These are phyloP conservation scores for Trichechus manatus DNA, from an alignment of 2,113 vertebrate species.

Conservation along the genomic window DNA sequence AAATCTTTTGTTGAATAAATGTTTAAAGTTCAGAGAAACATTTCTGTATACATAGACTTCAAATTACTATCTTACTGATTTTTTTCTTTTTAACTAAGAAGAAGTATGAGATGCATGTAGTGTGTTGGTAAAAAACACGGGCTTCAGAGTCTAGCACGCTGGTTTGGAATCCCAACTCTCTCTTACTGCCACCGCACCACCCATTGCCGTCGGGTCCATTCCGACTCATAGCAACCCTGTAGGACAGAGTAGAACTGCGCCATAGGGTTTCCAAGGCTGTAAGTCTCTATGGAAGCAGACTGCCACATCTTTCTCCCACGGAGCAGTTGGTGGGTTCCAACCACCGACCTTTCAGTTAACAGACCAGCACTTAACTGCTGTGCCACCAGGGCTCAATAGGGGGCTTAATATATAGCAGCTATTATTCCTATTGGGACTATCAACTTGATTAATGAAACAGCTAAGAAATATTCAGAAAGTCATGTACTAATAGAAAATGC, in stretches of 20 bases:
- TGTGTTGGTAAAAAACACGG: no score
- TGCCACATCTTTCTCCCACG: no score
- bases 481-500: background rate
- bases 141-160: background rate
- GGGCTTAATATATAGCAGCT: constrained; percentile 18
- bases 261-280: no score
- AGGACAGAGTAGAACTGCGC: no score
- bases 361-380: no score
- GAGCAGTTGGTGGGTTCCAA: no score
- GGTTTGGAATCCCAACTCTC: background rate
- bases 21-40: constrained; percentile 1
- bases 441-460: constrained; percentile 26
- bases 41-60: background rate
- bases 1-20: background rate
- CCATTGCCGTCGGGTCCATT: no score
- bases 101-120: background rate
- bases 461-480: constrained; percentile 4
- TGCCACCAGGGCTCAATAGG: no score
- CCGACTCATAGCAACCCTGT: no score
- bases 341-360: no score
- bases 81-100: background rate
- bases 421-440: constrained; percentile 23
- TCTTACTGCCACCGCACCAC: background rate
- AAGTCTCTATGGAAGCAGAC: no score
- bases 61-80: background rate